A percentile compares a stretch with the other conserved stretches of the same genome.
Evolutionary conservation across 2,797 vertebrate genomes (phyloP).

Genomic region (Malacoctenus gilli): DNA sequence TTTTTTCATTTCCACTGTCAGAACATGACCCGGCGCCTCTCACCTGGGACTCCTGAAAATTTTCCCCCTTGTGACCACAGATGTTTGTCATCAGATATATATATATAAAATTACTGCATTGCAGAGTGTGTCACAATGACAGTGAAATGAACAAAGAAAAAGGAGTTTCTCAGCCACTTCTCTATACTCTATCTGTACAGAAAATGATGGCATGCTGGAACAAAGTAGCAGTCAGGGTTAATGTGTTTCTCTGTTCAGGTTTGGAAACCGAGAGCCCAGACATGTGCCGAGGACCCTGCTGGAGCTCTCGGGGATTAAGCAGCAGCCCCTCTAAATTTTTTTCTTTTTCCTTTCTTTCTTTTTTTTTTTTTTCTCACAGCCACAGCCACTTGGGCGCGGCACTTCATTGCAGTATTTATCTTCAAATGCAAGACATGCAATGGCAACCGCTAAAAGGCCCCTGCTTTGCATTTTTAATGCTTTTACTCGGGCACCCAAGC

Average conservation of each 20-base stretch:
- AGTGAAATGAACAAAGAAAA: conserved; percentile 30
- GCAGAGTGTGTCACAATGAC: conserved; percentile 38
- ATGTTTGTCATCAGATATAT: no score
- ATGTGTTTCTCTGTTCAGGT: conserved; percentile 64
- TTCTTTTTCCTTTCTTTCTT: conserved; percentile 48
- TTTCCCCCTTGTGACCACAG: conserved; percentile 5
- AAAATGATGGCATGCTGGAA: conserved; percentile 19
- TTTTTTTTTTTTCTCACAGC: conserved; percentile 25
- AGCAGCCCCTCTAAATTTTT: no score
- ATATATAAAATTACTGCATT: conserved; percentile 1
- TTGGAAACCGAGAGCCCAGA: conserved; percentile 49
- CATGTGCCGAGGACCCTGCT: conserved; percentile 58
- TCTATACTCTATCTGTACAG: conserved; percentile 33
- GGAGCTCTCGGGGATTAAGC: conserved; percentile 72
- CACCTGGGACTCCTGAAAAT: conserved; percentile 34
- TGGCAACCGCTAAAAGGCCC: conserved; percentile 70
- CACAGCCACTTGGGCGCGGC: conserved; percentile 43
- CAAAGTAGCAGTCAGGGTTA: conserved; percentile 58
- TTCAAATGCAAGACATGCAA: conserved; percentile 72
- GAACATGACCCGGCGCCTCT: conserved; percentile 36
- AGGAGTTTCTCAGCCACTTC: conserved; percentile 20
- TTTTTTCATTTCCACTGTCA: conserved; percentile 60
- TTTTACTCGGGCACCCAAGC: conserved; percentile 62
- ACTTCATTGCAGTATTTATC: conserved; percentile 78
- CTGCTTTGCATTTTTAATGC: conserved; percentile 81